Evolutionary conservation across 2,113 vertebrate species (phyloP), one percentile per base, ranked within the genome.

Genomic region (Tragelaphus strepsiceros): DNA sequence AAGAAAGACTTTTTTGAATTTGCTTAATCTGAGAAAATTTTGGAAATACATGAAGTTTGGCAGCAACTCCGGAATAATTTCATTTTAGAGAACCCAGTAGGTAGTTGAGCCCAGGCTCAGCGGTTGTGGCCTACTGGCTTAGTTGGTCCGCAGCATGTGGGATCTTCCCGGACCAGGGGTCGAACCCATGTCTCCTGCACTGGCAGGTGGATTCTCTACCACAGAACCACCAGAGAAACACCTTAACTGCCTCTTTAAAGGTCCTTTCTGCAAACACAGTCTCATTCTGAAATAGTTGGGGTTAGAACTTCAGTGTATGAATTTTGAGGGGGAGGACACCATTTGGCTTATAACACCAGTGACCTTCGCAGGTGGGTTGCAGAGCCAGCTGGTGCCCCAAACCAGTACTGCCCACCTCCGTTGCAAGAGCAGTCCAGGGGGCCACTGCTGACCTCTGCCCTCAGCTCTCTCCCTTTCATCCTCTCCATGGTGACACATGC

Each of bases 371-470:
- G 28, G 58, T 22, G 24, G 26, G 13, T 3, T 10, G 1, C 6
- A 12, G 28, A 90, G 35, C 24, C n/a, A 51, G 19, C 7, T 46
- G 28, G 35, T 64, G n/a, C 4, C 32, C n/a, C 84, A 6, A 30
- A 83, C 43, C 26, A 43, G 30, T 1, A 8, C 13, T 19, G 2
- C 32, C 67, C 26, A 17, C n/a, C 12, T 49, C 15, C 19, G 5
- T 4, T 32, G 35, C 32, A 24, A 71, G 80, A 83, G 83, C 7
- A 0, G 51, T 46, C 17, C 56, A 74, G 56, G 56, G 43, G 77
- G 16, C 62, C 11, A 11, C 58, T 0, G 0, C 2, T 8, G 81
- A 16, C 59, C 62, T 1, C 26, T 0, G 17, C 32, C 59, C 43
- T 82, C 14, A 39, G 54, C 30, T 2, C n/a, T 26, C 17, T 19